Evolutionary conservation across 2,797 vertebrate species (phyloP).

Genomic region (Miichthys miiuy): DNA sequence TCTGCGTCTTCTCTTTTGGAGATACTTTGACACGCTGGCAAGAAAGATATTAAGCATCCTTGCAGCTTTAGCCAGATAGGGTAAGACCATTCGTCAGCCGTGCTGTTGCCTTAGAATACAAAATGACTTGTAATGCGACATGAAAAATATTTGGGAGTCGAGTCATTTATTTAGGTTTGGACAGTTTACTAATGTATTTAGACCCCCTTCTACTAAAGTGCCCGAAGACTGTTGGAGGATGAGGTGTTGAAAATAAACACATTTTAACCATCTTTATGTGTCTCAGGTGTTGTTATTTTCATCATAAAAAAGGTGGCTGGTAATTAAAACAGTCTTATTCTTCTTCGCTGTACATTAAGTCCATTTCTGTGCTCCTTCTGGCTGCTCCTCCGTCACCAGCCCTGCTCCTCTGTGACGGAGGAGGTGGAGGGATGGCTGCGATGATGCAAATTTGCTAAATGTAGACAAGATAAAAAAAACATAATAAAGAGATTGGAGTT

Average conservation of each 20-base stretch:
- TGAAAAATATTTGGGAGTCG: slow-evolving; percentile 34
- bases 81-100: slow-evolving; percentile 16
- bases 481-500: not conserved
- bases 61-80: slow-evolving; percentile 12
- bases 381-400: slow-evolving; percentile 15
- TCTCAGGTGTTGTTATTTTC: slow-evolving; percentile 27
- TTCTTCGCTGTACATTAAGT: not conserved
- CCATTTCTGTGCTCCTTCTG: slow-evolving; percentile 14
- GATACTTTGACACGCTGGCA: slow-evolving; percentile 18
- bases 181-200: slow-evolving; percentile 42
- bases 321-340: slow-evolving; percentile 2
- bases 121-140: slow-evolving; percentile 21
- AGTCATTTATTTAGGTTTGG: slow-evolving; percentile 44
- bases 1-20: slow-evolving; percentile 23
- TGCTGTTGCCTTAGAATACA: slow-evolving; percentile 26
- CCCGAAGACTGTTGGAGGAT: slow-evolving; percentile 43
- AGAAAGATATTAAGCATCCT: slow-evolving; percentile 32
- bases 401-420: slow-evolving; percentile 50
- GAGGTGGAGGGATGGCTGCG: slow-evolving; percentile 48
- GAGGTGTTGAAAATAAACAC: slow-evolving; percentile 56
- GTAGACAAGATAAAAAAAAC: not conserved
- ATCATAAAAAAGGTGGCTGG: not conserved
- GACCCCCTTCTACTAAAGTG: slow-evolving; percentile 43
- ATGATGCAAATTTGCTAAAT: slow-evolving; percentile 77
- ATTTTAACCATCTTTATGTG: slow-evolving; percentile 27